Conservation (phyloP, 1,140 invertebrate species). For the Halesus radiatus region DNA sequence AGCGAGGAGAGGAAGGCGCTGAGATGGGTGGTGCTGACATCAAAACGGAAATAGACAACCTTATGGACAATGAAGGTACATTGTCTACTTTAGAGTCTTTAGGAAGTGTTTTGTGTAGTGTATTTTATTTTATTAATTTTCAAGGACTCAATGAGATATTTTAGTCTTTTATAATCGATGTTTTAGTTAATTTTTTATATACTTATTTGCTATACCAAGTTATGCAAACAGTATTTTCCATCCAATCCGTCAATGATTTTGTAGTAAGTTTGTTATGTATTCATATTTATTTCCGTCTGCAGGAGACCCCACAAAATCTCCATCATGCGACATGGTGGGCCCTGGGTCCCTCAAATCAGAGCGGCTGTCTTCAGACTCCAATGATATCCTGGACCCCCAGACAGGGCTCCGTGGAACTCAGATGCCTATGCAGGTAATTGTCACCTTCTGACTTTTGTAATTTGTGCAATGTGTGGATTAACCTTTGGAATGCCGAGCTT, state of each 20-base stretch:
- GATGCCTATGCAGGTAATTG: constrained; percentile 64
- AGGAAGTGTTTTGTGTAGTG: no score
- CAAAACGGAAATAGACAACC: constrained; percentile 70
- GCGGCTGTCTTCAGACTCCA: constrained; percentile 69
- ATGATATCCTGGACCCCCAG: constrained; percentile 69
- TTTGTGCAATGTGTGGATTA: no score
- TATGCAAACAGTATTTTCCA: background rate
- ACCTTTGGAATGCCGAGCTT: no score
- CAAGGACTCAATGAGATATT: no score
- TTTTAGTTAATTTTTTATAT: no score
- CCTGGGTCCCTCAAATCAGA: constrained; percentile 69
- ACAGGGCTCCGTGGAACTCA: constrained; percentile 65
- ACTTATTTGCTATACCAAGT: background rate
- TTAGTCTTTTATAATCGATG: no score
- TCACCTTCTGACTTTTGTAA: no score
- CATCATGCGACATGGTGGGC: constrained; percentile 66
- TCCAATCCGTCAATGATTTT: no score
- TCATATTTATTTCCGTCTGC: background rate
- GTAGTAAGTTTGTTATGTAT: no score
- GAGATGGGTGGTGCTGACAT: constrained; percentile 66
- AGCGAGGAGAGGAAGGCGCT: constrained; percentile 62
- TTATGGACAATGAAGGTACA: constrained; percentile 68
- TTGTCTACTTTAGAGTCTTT: background rate
- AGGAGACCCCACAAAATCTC: constrained; percentile 70
- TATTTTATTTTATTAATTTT: no score